Evolutionary conservation across 2,888 invertebrate species (phyloP).

Genomic region (Hypena proboscidalis): DNA sequence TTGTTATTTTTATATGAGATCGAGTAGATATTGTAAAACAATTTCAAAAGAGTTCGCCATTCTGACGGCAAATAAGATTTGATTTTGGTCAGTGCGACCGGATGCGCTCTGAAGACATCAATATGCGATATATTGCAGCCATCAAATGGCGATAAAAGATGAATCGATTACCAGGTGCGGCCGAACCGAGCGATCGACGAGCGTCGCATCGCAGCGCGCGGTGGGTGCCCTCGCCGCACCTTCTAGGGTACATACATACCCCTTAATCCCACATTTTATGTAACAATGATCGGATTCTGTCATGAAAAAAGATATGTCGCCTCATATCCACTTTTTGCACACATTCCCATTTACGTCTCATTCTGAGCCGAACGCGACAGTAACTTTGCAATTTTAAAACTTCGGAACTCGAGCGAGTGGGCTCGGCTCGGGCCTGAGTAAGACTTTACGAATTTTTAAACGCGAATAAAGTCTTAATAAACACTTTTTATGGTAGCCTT

Average conservation of each 20-base stretch:
- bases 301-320: constrained; percentile 68
- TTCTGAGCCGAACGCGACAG: constrained; percentile 62
- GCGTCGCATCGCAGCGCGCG: constrained; percentile 30
- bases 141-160: constrained; percentile 68
- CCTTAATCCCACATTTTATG: constrained; percentile 74
- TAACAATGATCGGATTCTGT: constrained; percentile 70
- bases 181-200: constrained; percentile 36
- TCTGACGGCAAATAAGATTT: constrained; percentile 23
- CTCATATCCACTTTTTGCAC: constrained; percentile 64
- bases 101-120: constrained; percentile 38
- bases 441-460: constrained; percentile 83
- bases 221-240: constrained; percentile 51
- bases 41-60: constrained; percentile 17
- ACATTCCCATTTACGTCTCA: constrained; percentile 78
- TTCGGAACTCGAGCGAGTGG: constrained; percentile 66
- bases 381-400: constrained; percentile 81
- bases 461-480: constrained; percentile 81
- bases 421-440: constrained; percentile 65
- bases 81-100: constrained; percentile 15
- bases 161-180: constrained; percentile 61
- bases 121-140: constrained; percentile 56
- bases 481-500: constrained; percentile 77
- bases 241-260: constrained; percentile 56
- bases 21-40: constrained; percentile 40
- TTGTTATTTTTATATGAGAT: constrained; percentile 45